These are phyloP conservation scores for Holcopasites calliopsidis DNA, from an alignment of 1,140 invertebrate genomes.

Conservation along the genomic window DNA sequence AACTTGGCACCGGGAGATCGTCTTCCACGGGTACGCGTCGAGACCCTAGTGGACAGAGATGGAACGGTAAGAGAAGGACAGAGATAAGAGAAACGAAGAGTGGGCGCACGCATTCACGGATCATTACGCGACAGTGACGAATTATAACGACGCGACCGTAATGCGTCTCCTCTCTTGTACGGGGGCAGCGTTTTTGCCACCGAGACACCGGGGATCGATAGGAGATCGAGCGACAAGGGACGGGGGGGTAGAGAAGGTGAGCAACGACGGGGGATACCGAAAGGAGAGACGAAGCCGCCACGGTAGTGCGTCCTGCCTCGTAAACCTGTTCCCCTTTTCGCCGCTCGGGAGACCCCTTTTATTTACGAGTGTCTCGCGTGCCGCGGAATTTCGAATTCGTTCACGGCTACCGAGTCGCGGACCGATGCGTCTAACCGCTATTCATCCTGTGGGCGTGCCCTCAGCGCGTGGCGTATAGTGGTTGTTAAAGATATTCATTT, in stretches of 20 bases:
- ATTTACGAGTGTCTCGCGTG: conserved; percentile 64
- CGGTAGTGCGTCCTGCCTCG: conserved; percentile 60
- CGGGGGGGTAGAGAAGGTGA: background rate
- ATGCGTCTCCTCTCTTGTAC: conserved; percentile 66
- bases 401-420: conserved; percentile 50
- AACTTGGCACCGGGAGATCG: background rate
- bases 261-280: conserved; percentile 19
- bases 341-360: conserved; percentile 59
- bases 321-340: conserved; percentile 66
- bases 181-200: conserved; percentile 56
- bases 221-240: conserved; percentile 49
- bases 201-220: conserved; percentile 54
- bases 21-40: background rate
- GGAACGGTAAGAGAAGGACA: conserved; percentile 1
- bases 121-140: conserved; percentile 71
- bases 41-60: background rate
- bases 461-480: background rate
- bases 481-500: no score
- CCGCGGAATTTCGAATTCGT: conserved; percentile 63
- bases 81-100: conserved; percentile 2
- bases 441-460: background rate
- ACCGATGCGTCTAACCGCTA: conserved; percentile 36
- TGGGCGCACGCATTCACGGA: conserved; percentile 58
- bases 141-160: conserved; percentile 67
- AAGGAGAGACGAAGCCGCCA: background rate